Evolutionary conservation across 2,113 vertebrate species (phyloP).

Genomic region (Otolemur garnettii): DNA sequence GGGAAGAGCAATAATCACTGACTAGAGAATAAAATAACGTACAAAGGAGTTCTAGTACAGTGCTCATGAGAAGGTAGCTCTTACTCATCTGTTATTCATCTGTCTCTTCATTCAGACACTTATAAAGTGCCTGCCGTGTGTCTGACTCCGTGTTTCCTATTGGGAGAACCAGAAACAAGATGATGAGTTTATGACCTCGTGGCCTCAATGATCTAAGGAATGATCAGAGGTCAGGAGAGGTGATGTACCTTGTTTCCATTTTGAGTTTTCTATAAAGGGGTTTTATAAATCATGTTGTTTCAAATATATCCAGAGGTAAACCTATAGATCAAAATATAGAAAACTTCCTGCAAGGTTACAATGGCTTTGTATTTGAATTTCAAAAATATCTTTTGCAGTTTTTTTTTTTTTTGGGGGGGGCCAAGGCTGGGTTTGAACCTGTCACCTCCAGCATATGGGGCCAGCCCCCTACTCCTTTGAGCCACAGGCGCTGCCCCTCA

Average conservation of each 20-base stretch:
- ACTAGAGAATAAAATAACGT: conserved; percentile 33
- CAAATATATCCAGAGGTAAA: conserved; percentile 46
- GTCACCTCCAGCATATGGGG: too few species aligned
- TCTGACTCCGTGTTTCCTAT: neutral
- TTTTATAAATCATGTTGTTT: conserved; percentile 59
- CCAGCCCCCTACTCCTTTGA: too few species aligned
- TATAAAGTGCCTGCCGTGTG: neutral
- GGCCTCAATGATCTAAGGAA: neutral
- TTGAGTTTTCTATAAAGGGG: neutral
- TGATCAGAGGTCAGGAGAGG: neutral
- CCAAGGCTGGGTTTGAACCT: too few species aligned
- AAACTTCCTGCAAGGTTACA: conserved; percentile 29
- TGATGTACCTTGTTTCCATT: neutral
- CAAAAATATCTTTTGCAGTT: neutral
- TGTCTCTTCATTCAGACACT: neutral
- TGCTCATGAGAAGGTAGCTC: neutral
- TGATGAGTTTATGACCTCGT: neutral
- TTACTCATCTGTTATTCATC: neutral
- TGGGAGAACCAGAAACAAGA: neutral
- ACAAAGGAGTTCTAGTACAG: neutral
- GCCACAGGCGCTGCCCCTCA: neutral
- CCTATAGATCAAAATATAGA: conserved; percentile 58
- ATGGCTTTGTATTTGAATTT: conserved; percentile 59
- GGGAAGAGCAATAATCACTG: neutral
- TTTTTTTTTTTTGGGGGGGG: too few species aligned